A percentile compares a stretch with the other conserved stretches of the same genome.
Conservation (phyloP, 2,888 invertebrate species). For the Asteroscopus sphinx region DNA sequence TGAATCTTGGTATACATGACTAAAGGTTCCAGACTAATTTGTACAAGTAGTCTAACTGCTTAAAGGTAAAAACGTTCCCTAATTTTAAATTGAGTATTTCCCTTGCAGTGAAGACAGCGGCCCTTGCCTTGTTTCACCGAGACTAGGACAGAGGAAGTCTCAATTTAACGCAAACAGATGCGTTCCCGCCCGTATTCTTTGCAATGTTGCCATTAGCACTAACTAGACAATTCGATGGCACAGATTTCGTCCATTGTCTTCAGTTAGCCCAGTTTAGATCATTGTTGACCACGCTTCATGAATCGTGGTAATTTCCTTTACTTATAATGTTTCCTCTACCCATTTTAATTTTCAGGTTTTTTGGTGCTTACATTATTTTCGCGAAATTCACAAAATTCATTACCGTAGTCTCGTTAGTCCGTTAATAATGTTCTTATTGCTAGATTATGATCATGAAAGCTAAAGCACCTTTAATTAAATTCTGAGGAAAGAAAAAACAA, state of each 20-base stretch:
- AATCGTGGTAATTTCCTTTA: constrained; percentile 4
- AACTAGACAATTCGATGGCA: constrained; percentile 51
- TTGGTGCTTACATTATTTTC: too few relatives aligned
- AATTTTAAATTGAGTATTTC: constrained; percentile 54
- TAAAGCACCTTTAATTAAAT: constrained; percentile 8
- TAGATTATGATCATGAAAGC: constrained; percentile 5
- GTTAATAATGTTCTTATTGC: not conserved
- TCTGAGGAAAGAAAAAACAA: not conserved
- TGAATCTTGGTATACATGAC: not conserved
- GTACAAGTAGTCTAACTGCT: constrained; percentile 8
- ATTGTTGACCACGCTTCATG: constrained; percentile 19
- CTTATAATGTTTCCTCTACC: constrained; percentile 4
- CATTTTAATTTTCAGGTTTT: too few relatives aligned
- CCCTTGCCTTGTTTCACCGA: constrained; percentile 45
- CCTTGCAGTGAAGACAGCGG: constrained; percentile 30
- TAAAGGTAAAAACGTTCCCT: constrained; percentile 28
- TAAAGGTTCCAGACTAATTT: constrained; percentile 26
- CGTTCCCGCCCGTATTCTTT: constrained; percentile 65
- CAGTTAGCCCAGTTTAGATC: constrained; percentile 23
- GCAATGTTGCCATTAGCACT: constrained; percentile 20
- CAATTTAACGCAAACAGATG: constrained; percentile 75
- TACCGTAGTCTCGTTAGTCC: not conserved
- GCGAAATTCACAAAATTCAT: too few relatives aligned
- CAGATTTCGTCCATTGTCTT: constrained; percentile 38
- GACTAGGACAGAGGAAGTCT: constrained; percentile 69